Evolutionary conservation across 2,888 invertebrate genomes (phyloP), one percentile per base, ranked within the genome.

Genomic region (Callyntrura sp.): DNA sequence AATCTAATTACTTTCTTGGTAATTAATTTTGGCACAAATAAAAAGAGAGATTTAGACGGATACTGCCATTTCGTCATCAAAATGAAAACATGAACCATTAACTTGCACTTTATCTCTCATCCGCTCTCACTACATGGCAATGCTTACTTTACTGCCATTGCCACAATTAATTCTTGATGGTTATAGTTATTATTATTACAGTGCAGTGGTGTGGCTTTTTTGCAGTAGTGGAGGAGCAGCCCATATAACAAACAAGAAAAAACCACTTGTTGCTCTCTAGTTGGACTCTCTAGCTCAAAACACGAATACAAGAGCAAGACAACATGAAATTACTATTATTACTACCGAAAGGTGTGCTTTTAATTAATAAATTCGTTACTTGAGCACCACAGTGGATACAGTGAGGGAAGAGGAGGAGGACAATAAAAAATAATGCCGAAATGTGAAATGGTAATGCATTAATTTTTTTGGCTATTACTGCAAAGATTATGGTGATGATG

Each of bases 11-110:
- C 70, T 45, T 20, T 43, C n/a, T n/a, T n/a, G n/a, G 70, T 70
- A 70, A 70, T 70, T 70, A 70, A 70, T 70, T 70, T 70, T 70
- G 70, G 70, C 70, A 70, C 70, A 70, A 70, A 70, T 70, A 70
- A 70, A 70, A 70, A 17, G 45, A 70, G 70, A 70, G 70, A 70
- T 70, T 70, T 70, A 70, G 45, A 20, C 6, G 70, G 62, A 25
- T 60, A 68, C 45, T 70, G 70, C 70, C 70, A 70, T 70, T 70
- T 70, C 70, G 57, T 8, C 45, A 65, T 11, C 6, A 20, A 70
- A 78, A n/a, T n/a, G n/a, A 55, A 55, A 51, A 73, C 43, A 73
- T n/a, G 55, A 78, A 12, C 78, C 25, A 78, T 78, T 57, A 78
- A 55, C 48, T 25, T 76, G 48, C 76, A 76, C 76, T 25, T 76